phyloP scores from a whole-genome alignment of 1,140 invertebrate species.

The Papilio polyxenes region DNA sequence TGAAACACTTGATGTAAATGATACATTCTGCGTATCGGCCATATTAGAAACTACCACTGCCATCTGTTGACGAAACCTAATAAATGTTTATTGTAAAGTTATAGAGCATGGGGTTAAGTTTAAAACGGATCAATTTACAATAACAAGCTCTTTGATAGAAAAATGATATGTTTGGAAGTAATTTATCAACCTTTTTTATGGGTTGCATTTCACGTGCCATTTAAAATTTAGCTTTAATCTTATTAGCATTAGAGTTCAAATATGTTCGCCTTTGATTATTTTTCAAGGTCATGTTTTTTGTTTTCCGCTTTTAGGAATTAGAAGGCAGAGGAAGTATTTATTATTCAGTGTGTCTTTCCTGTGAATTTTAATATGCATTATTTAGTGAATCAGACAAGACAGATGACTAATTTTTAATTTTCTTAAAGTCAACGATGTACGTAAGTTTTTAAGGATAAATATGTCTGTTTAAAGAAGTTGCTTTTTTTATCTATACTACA shows the following conservation, averaged over 20 bases:
- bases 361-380: neutral
- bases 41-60: neutral
- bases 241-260: neutral
- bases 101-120: neutral
- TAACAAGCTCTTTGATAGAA: neutral
- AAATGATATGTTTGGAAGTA: neutral
- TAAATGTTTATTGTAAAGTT: neutral
- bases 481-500: too few species aligned
- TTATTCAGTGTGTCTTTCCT: neutral
- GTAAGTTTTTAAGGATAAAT: neutral
- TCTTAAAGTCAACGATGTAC: neutral
- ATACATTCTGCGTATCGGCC: neutral
- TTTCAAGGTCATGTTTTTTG: slow-evolving; percentile 5
- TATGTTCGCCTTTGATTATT: neutral
- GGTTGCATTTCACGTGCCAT: neutral
- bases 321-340: neutral
- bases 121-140: neutral
- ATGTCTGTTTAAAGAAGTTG: neutral
- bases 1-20: neutral
- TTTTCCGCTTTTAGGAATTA: neutral
- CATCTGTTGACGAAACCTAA: neutral
- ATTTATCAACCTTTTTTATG: neutral
- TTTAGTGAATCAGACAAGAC: slow-evolving; percentile 2
- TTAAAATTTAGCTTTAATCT: neutral
- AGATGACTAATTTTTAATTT: neutral